These are phyloP conservation scores for Tyrophagus putrescentiae DNA, from an alignment of 1,140 invertebrate genomes.

Conservation along the genomic window DNA sequence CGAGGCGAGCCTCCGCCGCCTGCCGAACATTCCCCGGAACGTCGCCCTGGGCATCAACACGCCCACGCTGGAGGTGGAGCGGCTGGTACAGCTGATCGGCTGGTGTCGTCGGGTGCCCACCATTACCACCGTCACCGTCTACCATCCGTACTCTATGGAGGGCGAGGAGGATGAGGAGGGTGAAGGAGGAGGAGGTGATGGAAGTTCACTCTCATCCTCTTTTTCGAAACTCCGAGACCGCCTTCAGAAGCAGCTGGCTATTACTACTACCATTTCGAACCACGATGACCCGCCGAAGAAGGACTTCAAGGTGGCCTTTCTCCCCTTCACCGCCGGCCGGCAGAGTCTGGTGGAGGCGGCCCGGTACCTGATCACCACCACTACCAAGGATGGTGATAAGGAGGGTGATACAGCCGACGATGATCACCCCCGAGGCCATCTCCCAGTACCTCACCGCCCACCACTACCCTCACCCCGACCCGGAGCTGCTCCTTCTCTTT, in stretches of 20 bases:
- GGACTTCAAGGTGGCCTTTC: neutral
- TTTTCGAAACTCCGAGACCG: too few species aligned
- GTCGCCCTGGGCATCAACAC: neutral
- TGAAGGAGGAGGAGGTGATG: neutral
- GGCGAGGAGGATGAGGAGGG: neutral
- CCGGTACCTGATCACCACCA: neutral
- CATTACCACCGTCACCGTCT: neutral
- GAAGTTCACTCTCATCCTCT: too few species aligned
- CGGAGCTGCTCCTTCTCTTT: slow-evolving; percentile 8
- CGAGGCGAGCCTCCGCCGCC: neutral
- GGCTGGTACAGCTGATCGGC: neutral
- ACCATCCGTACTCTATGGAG: neutral
- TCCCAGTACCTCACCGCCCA: neutral
- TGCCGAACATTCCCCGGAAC: neutral
- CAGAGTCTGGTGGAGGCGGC: neutral
- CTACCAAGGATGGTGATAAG: too few species aligned
- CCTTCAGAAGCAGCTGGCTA: too few species aligned
- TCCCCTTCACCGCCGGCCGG: neutral
- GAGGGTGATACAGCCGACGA: too few species aligned
- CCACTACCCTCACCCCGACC: slow-evolving; percentile 2
- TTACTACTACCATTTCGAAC: too few species aligned
- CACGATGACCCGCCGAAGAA: neutral
- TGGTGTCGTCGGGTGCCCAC: slow-evolving; percentile 5
- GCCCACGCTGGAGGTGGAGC: neutral
- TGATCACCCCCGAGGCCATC: neutral